Evolutionary conservation across 2,113 vertebrate species (phyloP), one percentile per base, ranked within the genome.

Genomic region (Salminus brasiliensis): DNA sequence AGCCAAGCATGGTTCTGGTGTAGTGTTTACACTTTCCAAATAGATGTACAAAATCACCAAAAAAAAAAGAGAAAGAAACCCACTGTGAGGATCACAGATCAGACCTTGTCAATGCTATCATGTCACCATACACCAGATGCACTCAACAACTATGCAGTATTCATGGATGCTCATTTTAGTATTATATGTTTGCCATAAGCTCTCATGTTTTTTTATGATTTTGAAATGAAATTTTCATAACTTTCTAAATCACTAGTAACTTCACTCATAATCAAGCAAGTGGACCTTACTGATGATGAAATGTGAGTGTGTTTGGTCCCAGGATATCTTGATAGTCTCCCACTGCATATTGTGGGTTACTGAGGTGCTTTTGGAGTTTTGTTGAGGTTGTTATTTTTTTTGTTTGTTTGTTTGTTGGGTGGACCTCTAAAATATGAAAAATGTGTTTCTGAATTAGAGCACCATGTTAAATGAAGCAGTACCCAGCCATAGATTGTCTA

Each of bases 11-110:
- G 85, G 86, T 88, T 90, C 74, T 88, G 72, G 78, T 80, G 81
- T 87, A 90, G 91, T 89, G 85, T 93, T 93, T 91, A 91, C 87
- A 88, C 89, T 91, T 91, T 90, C 85, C 87, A 91, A 88, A 90
- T 87, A 87, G 87, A 88, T 77, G 86, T 85, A 88, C 85, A 85
- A 85, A 74, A 85, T 87, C 87, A 89, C 90, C 89, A 92, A 91
- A 91, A 77, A 59, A 39, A 43, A 80, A 60, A 57, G 13, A 59
- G 8, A 72, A n/a, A 72, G 27, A 39, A 71, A 90, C 45, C 83
- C 84, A 86, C 86, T 32, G 57, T 84, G 83, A 73, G 45, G 72
- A 70, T 60, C 76, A 66, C 71, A 77, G 85, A 80, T 89, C 81
- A 80, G 39, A 65, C 82, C 83, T 53, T 65, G 85, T 77, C 84